Conservation (phyloP, 1,140 invertebrate species). For the Telenomus remus region DNA sequence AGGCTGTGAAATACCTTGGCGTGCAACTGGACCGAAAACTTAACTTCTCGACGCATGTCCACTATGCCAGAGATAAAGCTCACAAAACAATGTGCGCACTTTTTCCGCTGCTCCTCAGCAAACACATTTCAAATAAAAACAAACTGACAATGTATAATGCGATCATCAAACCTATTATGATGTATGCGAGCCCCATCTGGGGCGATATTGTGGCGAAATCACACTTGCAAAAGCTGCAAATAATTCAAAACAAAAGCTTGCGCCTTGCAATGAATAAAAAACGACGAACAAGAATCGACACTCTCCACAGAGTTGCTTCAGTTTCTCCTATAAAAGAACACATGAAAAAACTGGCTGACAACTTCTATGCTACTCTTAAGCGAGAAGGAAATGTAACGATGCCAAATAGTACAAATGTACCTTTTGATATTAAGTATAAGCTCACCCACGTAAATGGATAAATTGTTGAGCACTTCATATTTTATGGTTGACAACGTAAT, state of each 20-base stretch:
- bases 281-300: neutral
- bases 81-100: constrained; percentile 19
- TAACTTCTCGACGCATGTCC: constrained; percentile 8
- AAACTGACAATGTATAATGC: constrained; percentile 52
- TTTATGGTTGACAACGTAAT: too few relatives aligned
- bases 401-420: too few relatives aligned
- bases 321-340: too few relatives aligned
- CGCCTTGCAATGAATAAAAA: constrained; percentile 12
- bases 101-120: constrained; percentile 41
- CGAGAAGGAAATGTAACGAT: too few relatives aligned
- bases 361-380: constrained; percentile 1
- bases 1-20: constrained; percentile 9
- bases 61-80: constrained; percentile 2
- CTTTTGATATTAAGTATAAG: too few relatives aligned
- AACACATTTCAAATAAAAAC: constrained; percentile 40
- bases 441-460: too few relatives aligned
- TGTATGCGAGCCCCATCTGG: constrained; percentile 38
- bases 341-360: neutral
- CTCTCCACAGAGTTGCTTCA: too few relatives aligned
- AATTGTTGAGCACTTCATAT: too few relatives aligned
- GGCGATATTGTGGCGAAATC: constrained; percentile 10
- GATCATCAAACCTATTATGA: constrained; percentile 30
- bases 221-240: constrained; percentile 17
- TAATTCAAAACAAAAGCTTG: constrained; percentile 59
- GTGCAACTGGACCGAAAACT: constrained; percentile 9